Conservation (phyloP, 2,888 invertebrate species). For the Tipula lateralis region DNA sequence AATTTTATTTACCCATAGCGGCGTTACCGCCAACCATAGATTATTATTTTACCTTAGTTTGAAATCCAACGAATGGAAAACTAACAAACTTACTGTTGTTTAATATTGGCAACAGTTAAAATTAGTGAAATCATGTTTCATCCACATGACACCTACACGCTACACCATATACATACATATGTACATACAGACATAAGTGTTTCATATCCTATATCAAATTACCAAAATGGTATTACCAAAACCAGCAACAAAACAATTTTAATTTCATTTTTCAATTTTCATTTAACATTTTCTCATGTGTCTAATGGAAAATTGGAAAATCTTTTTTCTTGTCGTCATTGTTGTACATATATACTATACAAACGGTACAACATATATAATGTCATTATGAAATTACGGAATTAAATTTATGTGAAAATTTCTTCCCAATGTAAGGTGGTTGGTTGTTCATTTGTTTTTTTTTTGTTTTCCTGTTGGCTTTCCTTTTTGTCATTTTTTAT, state of each 20-base stretch:
- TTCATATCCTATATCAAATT: not conserved
- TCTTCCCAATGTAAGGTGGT: not conserved
- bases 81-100: too few species aligned
- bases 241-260: not conserved
- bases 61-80: too few species aligned
- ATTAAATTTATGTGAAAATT: constrained; percentile 11
- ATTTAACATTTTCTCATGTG: not conserved
- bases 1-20: too few species aligned
- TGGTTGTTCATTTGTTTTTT: not conserved
- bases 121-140: too few species aligned
- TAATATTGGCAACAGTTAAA: too few species aligned
- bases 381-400: not conserved
- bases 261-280: not conserved
- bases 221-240: not conserved
- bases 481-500: constrained; percentile 24
- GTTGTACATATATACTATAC: not conserved
- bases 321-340: not conserved
- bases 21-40: too few species aligned
- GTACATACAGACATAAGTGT: too few species aligned
- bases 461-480: not conserved
- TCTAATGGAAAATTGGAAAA: not conserved
- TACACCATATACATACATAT: too few species aligned
- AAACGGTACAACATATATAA: not conserved
- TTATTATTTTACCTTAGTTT: too few species aligned
- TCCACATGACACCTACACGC: too few species aligned